phyloP scores from a whole-genome alignment of 1,140 invertebrate species.

The Drosophila arawakana region DNA sequence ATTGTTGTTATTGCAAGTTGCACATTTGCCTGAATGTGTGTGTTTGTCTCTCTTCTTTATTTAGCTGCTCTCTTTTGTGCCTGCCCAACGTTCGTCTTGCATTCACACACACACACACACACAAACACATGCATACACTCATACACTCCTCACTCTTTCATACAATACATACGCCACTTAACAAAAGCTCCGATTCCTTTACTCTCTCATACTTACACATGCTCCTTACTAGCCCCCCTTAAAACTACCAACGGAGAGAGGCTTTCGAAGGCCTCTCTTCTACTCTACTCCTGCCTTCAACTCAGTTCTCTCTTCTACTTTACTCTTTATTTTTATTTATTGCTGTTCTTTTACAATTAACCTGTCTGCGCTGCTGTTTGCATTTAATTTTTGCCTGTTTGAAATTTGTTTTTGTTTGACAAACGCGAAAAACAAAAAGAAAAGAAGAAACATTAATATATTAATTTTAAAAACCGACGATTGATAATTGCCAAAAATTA shows the following conservation, averaged over 20 bases:
- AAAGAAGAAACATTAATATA: conserved; percentile 54
- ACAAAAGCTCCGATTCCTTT: neutral
- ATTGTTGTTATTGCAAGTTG: conserved; percentile 34
- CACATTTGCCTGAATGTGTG: conserved; percentile 37
- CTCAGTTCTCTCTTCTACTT: conserved; percentile 27
- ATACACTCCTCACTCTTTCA: conserved; percentile 2
- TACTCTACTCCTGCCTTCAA: conserved; percentile 15
- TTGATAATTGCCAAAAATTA: conserved; percentile 36
- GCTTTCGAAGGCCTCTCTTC: conserved; percentile 10
- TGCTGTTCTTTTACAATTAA: conserved; percentile 44
- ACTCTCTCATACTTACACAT: conserved; percentile 3
- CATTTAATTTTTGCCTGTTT: conserved; percentile 73
- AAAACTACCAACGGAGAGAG: neutral
- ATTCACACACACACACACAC: conserved; percentile 14
- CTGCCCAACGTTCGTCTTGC: conserved; percentile 21
- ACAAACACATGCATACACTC: conserved; percentile 3
- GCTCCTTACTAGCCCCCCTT: neutral
- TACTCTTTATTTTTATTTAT: conserved; percentile 17
- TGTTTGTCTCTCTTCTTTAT: conserved; percentile 7
- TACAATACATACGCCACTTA: conserved; percentile 10
- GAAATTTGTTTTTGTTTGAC: conserved; percentile 82
- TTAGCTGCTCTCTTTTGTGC: conserved; percentile 16
- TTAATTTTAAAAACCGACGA: conserved; percentile 41
- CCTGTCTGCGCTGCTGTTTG: conserved; percentile 57
- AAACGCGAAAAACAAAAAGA: conserved; percentile 41